Evolutionary conservation across 2,888 invertebrate species (phyloP).

Genomic region (Malachius bipustulatus): DNA sequence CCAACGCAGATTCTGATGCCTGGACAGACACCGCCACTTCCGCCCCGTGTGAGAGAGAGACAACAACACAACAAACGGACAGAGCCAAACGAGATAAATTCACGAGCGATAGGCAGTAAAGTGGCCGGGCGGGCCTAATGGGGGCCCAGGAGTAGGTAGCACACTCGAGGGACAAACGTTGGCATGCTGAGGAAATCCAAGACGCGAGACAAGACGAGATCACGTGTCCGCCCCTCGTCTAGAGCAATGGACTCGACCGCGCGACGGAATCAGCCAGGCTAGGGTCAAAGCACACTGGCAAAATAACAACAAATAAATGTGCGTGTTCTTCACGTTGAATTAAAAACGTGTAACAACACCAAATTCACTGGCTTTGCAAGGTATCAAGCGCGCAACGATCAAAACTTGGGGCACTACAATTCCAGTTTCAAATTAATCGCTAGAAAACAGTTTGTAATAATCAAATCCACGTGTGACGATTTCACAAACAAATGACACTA

Average conservation of each 20-base stretch:
- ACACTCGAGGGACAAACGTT: neutral
- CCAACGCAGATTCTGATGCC: constrained; percentile 33
- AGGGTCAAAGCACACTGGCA: constrained; percentile 53
- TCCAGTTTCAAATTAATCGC: neutral
- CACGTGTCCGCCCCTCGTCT: constrained; percentile 32
- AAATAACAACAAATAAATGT: constrained; percentile 65
- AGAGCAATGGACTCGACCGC: constrained; percentile 40
- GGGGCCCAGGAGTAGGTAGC: too few relatives aligned
- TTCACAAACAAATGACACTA: constrained; percentile 1
- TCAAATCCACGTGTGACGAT: constrained; percentile 2
- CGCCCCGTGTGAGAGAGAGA: constrained; percentile 31
- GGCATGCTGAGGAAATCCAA: neutral
- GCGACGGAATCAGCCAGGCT: constrained; percentile 36
- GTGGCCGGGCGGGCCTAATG: too few relatives aligned
- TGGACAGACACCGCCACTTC: constrained; percentile 32
- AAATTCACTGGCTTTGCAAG: too few relatives aligned
- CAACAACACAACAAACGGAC: constrained; percentile 32
- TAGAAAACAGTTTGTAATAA: neutral
- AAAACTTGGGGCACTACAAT: neutral
- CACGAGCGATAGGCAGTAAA: too few relatives aligned
- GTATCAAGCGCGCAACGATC: neutral
- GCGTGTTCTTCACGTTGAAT: constrained; percentile 41
- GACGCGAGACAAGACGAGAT: neutral
- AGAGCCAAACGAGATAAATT: too few relatives aligned
- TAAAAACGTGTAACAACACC: too few relatives aligned